Percentiles rank a stretch among this genome's conserved stretches.
Evolutionary conservation across 2,113 vertebrate genomes (phyloP).

Genomic region (Pedionomus torquatus): DNA sequence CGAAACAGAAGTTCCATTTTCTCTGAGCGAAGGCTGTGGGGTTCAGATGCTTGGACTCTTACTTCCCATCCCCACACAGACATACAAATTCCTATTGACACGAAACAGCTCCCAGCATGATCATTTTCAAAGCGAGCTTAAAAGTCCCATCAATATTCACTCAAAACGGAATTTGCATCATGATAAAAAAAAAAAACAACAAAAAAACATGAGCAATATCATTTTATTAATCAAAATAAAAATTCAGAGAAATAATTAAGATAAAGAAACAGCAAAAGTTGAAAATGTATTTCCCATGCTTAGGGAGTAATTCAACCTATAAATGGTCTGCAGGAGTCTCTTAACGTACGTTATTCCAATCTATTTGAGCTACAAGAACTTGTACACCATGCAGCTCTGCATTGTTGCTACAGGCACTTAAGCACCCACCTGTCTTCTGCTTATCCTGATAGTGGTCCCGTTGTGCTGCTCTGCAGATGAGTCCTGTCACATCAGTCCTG

Average conservation of each 20-base stretch:
- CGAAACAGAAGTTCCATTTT: neutral
- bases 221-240: neutral
- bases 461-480: neutral
- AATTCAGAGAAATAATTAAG: neutral
- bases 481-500: neutral
- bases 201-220: rapidly evolving
- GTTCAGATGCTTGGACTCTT: neutral
- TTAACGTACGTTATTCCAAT: neutral
- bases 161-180: rapidly evolving
- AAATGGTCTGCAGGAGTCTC: neutral
- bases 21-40: rapidly evolving
- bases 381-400: rapidly evolving
- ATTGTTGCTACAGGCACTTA: neutral
- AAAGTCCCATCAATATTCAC: neutral
- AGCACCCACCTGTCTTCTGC: neutral
- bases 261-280: neutral
- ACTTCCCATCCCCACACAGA: neutral
- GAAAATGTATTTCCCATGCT: neutral
- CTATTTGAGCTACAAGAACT: neutral
- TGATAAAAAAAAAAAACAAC: rapidly evolving
- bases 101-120: neutral
- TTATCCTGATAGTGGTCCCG: neutral
- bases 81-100: neutral
- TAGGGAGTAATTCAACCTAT: neutral
- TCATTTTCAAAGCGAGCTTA: neutral